Conservation (phyloP, 1,140 invertebrate species). For the Camponotus vicinus region DNA sequence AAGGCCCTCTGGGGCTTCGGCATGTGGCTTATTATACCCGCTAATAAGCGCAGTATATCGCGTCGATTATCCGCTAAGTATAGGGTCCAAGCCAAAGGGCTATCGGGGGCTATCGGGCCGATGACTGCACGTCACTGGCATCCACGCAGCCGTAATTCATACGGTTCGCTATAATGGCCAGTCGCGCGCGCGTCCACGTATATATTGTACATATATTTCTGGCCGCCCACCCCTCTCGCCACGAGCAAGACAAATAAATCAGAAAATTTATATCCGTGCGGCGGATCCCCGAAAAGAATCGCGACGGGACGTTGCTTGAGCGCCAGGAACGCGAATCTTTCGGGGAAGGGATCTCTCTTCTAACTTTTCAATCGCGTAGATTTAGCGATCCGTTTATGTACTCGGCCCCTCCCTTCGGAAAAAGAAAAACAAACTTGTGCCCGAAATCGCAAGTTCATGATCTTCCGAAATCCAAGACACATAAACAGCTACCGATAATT, state of each 20-base stretch:
- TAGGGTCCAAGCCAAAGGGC: constrained; percentile 79
- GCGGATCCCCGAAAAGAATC: constrained; percentile 26
- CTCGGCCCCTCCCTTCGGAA: not conserved
- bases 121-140: constrained; percentile 83
- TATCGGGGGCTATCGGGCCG: constrained; percentile 79
- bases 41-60: constrained; percentile 85
- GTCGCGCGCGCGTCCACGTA: constrained; percentile 31
- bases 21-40: constrained; percentile 80
- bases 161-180: constrained; percentile 73
- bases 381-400: not conserved
- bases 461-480: not conserved
- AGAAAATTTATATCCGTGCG: constrained; percentile 80
- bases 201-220: constrained; percentile 32
- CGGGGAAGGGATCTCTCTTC: not conserved
- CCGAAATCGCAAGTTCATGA: not conserved
- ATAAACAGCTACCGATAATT: constrained; percentile 9
- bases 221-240: constrained; percentile 17
- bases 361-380: not conserved
- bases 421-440: constrained; percentile 4
- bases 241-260: constrained; percentile 80
- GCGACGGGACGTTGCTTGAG: not conserved
- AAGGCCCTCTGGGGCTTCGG: constrained; percentile 35
- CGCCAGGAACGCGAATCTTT: not conserved
- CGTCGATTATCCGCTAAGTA: constrained; percentile 85
- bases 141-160: constrained; percentile 82